Evolutionary conservation across 2,888 invertebrate species (phyloP).

Genomic region (Parascotia fuliginaria): DNA sequence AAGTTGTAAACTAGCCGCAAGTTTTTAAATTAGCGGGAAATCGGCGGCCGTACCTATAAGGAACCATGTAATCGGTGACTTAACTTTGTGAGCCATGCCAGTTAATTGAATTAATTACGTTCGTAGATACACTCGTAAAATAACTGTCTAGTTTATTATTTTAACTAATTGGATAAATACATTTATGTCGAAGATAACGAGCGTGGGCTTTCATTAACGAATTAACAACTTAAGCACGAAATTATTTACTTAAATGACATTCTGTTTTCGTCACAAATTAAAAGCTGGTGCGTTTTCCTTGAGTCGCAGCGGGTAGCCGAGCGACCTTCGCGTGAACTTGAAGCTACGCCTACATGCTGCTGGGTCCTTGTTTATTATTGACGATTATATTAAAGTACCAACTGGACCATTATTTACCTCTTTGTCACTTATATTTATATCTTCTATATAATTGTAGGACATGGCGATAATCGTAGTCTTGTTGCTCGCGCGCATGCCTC

Average conservation of each 20-base stretch:
- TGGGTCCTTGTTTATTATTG: slow-evolving; percentile 72
- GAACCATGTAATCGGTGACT: slow-evolving; percentile 53
- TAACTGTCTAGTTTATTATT: slow-evolving; percentile 39
- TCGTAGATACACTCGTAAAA: slow-evolving; percentile 38
- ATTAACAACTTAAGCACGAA: slow-evolving; percentile 23
- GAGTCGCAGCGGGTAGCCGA: slow-evolving; percentile 18
- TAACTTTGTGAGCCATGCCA: slow-evolving; percentile 51
- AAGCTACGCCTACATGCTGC: slow-evolving; percentile 61
- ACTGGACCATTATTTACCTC: slow-evolving; percentile 76
- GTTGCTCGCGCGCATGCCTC: slow-evolving; percentile 78
- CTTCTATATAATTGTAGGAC: slow-evolving; percentile 74
- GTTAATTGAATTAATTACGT: slow-evolving; percentile 54
- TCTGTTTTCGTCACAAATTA: slow-evolving; percentile 25
- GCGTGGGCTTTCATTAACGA: slow-evolving; percentile 41
- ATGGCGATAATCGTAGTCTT: slow-evolving; percentile 71
- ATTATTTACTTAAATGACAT: slow-evolving; percentile 38
- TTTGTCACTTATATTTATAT: slow-evolving; percentile 76
- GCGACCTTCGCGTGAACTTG: slow-evolving; percentile 71
- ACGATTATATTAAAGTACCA: slow-evolving; percentile 55
- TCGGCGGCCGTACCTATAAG: slow-evolving; percentile 44
- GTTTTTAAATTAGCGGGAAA: slow-evolving; percentile 41
- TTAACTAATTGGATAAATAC: slow-evolving; percentile 44
- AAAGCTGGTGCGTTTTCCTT: slow-evolving; percentile 20
- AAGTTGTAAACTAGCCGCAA: slow-evolving; percentile 45
- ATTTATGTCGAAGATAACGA: slow-evolving; percentile 20